Percentiles rank a stretch among this genome's conserved stretches.
These are phyloP conservation scores for Microplitis deprimator DNA, from an alignment of 2,888 invertebrate species.

Conservation along the genomic window DNA sequence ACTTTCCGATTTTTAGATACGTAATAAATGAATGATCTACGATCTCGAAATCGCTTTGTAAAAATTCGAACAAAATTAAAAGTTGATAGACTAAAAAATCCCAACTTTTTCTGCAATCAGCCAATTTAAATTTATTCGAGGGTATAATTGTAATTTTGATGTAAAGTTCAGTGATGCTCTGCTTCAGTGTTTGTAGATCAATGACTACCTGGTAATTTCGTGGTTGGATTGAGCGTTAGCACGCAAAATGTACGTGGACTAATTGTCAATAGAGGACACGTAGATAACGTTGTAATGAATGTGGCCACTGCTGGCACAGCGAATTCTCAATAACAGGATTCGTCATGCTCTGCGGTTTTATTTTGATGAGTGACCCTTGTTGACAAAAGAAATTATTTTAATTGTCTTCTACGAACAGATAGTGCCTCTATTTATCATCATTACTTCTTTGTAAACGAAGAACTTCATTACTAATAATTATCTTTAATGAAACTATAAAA, in stretches of 20 bases:
- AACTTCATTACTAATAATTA: too few species aligned
- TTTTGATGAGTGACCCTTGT: slow-evolving; percentile 5
- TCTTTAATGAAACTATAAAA: too few species aligned
- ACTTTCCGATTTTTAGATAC: too few species aligned
- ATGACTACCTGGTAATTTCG: slow-evolving; percentile 44
- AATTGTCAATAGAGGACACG: slow-evolving; percentile 49
- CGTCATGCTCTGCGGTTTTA: neutral
- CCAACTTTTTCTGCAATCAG: too few species aligned
- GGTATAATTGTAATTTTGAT: neutral
- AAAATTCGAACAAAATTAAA: too few species aligned
- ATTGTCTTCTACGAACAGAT: slow-evolving; percentile 7
- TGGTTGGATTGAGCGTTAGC: slow-evolving; percentile 42
- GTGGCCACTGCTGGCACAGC: slow-evolving; percentile 42
- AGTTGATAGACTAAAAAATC: too few species aligned
- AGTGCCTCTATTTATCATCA: neutral
- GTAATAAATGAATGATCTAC: too few species aligned
- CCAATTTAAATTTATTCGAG: too few species aligned
- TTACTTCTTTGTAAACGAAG: neutral
- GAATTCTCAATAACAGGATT: slow-evolving; percentile 37
- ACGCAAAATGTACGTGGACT: slow-evolving; percentile 44
- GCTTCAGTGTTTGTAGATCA: slow-evolving; percentile 3
- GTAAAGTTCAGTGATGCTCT: neutral
- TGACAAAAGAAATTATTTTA: slow-evolving; percentile 16
- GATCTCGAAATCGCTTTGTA: too few species aligned
- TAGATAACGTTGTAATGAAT: slow-evolving; percentile 44